Evolutionary conservation across 2,797 vertebrate species (phyloP), one percentile per base, ranked within the genome.

Genomic region (Brachyalestes nurse): DNA sequence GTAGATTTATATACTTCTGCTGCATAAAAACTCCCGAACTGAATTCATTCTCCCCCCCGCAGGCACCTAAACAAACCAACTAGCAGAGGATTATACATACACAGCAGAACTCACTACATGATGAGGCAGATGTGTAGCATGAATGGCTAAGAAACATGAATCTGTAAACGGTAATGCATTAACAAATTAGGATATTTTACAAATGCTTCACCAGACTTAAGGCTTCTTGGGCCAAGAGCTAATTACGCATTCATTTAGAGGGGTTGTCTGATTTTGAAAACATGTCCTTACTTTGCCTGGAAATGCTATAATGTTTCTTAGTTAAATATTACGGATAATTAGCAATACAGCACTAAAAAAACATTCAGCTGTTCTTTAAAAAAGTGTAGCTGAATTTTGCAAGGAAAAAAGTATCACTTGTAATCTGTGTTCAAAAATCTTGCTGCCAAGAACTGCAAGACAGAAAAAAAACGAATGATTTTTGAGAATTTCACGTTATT

Each of bases 191-290:
- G 17, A 40, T 40, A 8, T 57, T 3, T 10, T 2, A 42, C 19
- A 58, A 57, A 72, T 34, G 21, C 51, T 19, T 0, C 51, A 72
- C 40, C 0, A 57, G 55, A 72, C 1, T 23, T 55, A 38, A 72
- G 55, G 16, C 19, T 9, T 53, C 47, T 72, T 7, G 28, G 49
- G 25, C 47, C 69, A 49, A 45, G 45, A 72, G 49, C 6, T 25
- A 53, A 72, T 72, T 72, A 55, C 7, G 9, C 23, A 28, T 47
- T 69, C 1, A 47, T 72, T 72, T 53, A 72, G 34, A 49, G 17
- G 49, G 69, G 34, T 55, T 72, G 55, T 34, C 25, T 72, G 40
- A 53, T 53, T 53, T 55, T 38, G 12, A 72, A 72, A 57, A 57
- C 51, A 72, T 40, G 19, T n/a, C 7, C 28, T 40, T 19, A 72